phyloP scores from a whole-genome alignment of 2,888 invertebrate genomes.

The Schrankia costaestrigalis region DNA sequence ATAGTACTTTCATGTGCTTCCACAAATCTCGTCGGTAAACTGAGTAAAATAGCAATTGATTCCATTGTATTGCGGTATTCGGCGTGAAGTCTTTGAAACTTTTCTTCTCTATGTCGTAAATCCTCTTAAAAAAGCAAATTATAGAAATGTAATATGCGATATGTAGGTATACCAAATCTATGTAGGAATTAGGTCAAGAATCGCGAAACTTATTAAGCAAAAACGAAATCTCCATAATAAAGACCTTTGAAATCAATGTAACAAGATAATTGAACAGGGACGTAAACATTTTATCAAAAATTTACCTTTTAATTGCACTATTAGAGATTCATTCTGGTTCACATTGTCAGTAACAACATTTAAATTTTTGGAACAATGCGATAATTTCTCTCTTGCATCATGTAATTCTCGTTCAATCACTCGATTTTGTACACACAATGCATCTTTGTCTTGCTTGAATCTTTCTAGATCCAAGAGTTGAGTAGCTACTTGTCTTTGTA shows the following conservation, averaged over 20 bases:
- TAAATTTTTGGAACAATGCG: conserved; percentile 83
- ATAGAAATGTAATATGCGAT: too few species aligned
- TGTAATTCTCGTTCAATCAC: conserved; percentile 87
- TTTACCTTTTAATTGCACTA: conserved; percentile 84
- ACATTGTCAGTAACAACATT: conserved; percentile 85
- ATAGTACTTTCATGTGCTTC: conserved; percentile 89
- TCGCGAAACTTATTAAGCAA: too few species aligned
- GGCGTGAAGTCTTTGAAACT: conserved; percentile 83
- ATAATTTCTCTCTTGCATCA: conserved; percentile 84
- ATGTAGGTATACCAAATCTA: too few species aligned
- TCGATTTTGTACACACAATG: conserved; percentile 85
- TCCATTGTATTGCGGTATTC: conserved; percentile 86
- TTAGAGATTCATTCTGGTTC: conserved; percentile 84
- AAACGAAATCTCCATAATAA: too few species aligned
- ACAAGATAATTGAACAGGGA: not conserved
- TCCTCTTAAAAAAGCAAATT: conserved; percentile 79
- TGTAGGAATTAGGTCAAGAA: too few species aligned
- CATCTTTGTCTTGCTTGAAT: conserved; percentile 88
- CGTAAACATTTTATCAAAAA: not conserved
- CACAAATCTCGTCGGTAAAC: conserved; percentile 86
- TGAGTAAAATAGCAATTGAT: conserved; percentile 85
- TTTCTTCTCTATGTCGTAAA: conserved; percentile 85
- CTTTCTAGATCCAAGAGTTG: conserved; percentile 87
- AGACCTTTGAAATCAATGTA: too few species aligned
- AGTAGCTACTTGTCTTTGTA: conserved; percentile 86